Base-by-base conservation (phyloP, 2,113 vertebrate genomes). In the Centropus bengalensis region DNA sequence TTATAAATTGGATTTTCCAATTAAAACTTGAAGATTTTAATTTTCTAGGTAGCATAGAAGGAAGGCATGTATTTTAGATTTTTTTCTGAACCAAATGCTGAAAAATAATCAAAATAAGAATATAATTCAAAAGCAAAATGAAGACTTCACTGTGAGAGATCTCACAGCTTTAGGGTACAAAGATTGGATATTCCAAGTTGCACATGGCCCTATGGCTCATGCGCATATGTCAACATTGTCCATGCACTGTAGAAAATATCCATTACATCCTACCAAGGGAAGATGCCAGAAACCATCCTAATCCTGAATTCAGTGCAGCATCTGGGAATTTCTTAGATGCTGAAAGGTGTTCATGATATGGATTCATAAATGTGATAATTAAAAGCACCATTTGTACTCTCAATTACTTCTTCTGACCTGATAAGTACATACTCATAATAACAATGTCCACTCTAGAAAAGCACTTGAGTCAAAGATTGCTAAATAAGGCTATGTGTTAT, bases 401-500 rank as follows among this genome's bases (percentile, higher is more conserved):
- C 40, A 28, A 32, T 62, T 83, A 21, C 22, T 68, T 9, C 42
- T 62, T 78, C 54, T 60, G 59, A 54, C 66, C 52, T 54, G 10
- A 21, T 73, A 52, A 73, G 22, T 66, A 49, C 28, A 21, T 55
- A 40, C n/a, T 66, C 9, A 6, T 38, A 36, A 27, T 30, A 49
- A 24, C 13, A n/a, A 7, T 26, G 23, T 62, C 67, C 16, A 19
- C 33, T 40, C 28, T 54, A 36, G 84, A 42, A 71, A 75, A 69
- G 76, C 21, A 58, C 12, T 67, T 51, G 18, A n/a, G 47, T 44
- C 21, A 49, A 44, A 91, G 22, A 33, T 9, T 42, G 16, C 19
- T n/a, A n/a, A n/a, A n/a, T n/a, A n/a, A n/a, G n/a, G 63, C 28
- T 52, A 30, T 5, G 33, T 0, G 0, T 42, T 47, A n/a, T 38